Percentiles rank a stretch among this genome's conserved stretches.
Evolutionary conservation across 2,797 vertebrate genomes (phyloP).

Genomic region (Glossophaga mutica): DNA sequence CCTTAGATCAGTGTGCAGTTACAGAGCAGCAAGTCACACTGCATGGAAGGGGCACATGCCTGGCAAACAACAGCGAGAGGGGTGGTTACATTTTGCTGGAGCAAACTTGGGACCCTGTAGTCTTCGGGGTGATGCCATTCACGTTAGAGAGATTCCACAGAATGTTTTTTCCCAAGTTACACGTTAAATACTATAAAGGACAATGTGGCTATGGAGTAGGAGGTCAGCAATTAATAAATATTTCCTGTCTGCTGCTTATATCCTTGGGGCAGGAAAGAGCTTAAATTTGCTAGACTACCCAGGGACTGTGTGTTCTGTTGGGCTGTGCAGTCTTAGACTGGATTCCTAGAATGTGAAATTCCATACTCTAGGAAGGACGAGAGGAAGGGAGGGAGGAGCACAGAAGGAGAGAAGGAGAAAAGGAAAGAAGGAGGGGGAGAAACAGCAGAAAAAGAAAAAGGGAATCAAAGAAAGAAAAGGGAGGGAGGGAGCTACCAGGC

Average conservation of each 20-base stretch:
- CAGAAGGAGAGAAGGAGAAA: not conserved
- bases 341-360: not conserved
- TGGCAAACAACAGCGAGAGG: not conserved
- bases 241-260: not conserved
- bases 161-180: not conserved
- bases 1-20: constrained; percentile 25
- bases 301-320: not conserved
- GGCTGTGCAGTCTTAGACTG: not conserved
- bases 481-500: not conserved
- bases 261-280: not conserved
- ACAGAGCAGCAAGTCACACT: not conserved
- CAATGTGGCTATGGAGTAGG: not conserved
- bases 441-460: no score
- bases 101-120: not conserved
- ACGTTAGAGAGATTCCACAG: not conserved
- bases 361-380: not conserved
- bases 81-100: not conserved
- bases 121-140: not conserved
- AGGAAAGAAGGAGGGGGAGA: not conserved
- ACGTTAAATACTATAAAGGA: not conserved
- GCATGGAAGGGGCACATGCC: not conserved
- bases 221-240: not conserved
- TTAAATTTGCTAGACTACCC: not conserved
- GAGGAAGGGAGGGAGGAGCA: not conserved
- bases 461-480: no score